Base-by-base conservation (phyloP, 2,797 vertebrate species). In the Silurus lanzhouensis region DNA sequence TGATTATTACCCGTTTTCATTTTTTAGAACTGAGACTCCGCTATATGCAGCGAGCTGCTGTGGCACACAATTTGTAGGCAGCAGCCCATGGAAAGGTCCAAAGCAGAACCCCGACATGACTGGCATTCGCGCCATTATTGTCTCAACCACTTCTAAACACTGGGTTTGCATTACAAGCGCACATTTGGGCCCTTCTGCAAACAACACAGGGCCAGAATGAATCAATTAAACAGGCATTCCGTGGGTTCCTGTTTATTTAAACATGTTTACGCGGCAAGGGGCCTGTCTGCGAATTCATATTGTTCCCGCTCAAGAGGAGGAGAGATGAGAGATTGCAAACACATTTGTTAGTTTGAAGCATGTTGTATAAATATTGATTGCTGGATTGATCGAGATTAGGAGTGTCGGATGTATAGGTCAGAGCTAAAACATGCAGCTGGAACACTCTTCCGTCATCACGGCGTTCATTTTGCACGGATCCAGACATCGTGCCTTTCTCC, bases 201-300 rank as follows among this genome's bases (percentile, higher is more conserved):
- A 96, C 95, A 95, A 92, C 89, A 70, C 88, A 91, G 93, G 92
- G 71, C 83, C 95, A 96, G 95, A 96, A 95, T 95, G 94, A 96
- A 96, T 95, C 95, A 95, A 96, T 96, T 96, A 96, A 96, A 95
- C 95, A 93, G 92, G 94, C 95, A 96, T 96, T 96, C 95, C 91
- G 90, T 93, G 91, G 94, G 94, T 96, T 96, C 95, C 95, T 96
- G 95, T 96, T 96, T 96, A 96, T 95, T 95, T 96, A 94, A 95
- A 95, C 93, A 93, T 96, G 95, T 96, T 96, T 96, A 96, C 94
- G 93, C 94, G 94, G 92, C 89, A 91, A 63, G 86, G 78, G 85
- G 87, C 93, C 93, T 92, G 92, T 93, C 92, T 94, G 92, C 91
- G 94, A 94, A 91, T 91, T 87, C 87, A 89, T 89, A 91, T 90